Base-by-base conservation (phyloP, 2,113 vertebrate genomes). In the Forbesichthys papilliferus region DNA sequence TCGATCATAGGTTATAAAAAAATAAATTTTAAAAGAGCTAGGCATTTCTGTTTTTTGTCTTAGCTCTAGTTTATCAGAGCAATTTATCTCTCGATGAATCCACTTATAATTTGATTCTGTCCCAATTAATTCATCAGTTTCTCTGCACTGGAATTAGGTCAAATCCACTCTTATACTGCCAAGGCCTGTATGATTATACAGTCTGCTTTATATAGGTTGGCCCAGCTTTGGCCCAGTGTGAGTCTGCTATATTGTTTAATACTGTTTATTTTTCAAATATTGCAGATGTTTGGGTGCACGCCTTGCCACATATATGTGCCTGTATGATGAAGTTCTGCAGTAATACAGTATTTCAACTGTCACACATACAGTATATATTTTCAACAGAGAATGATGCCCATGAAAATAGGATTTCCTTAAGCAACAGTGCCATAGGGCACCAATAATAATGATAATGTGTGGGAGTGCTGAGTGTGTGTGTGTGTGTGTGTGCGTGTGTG, bases 91-190 rank as follows among this genome's bases (percentile, higher is more conserved):
- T 75, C 65, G 10, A 69, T 66, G 66, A 86, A 87, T 77, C 70
- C 76, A 74, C 80, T 78, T 73, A 75, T 86, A 84, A 87, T 84
- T 86, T 54, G 42, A 84, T 89, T 85, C 78, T 78, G 83, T 86
- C 80, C 85, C 86, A 87, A 87, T 88, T 88, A 88, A 84, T 84
- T 87, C 73, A 80, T 84, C 77, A 77, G 69, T 78, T 85, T 48
- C 60, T 62, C 68, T 71, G 68, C 73, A 83, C 80, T 82, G 79
- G 82, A 90, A 86, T 83, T 74, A 80, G 89, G 89, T 90, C 87
- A 89, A 79, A 88, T 69, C 67, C 76, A 75, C 78, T 78, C 69
- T 46, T 46, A 79, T 73, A 48, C 59, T 61, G 56, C 64, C 76
- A 8, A 68, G 73, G 59, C 70, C 64, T 1, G 3, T 47, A 79